These are phyloP conservation scores for Thelaira solivaga DNA, from an alignment of 2,888 invertebrate genomes.

Conservation along the genomic window DNA sequence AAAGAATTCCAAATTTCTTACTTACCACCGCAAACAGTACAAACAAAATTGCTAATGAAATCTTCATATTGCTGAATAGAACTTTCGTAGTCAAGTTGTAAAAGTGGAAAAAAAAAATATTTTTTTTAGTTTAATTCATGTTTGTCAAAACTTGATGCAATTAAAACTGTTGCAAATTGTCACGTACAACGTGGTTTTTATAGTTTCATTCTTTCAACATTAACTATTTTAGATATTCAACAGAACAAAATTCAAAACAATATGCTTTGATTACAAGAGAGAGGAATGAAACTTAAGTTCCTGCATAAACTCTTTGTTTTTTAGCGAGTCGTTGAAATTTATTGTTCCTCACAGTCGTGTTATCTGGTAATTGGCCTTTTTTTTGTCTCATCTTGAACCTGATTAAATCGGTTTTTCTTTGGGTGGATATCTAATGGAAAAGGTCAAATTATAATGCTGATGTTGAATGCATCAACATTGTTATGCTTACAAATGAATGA, in stretches of 20 bases:
- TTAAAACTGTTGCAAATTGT: conserved; percentile 47
- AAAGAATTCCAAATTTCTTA: too few relatives aligned
- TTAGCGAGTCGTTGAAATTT: neutral
- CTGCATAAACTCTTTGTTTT: neutral
- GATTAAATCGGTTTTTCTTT: neutral
- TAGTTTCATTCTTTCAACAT: conserved; percentile 57
- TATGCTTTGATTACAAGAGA: neutral
- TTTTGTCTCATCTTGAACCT: too few relatives aligned
- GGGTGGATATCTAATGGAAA: neutral
- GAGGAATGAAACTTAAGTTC: conserved; percentile 11
- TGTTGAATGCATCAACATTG: conserved; percentile 32
- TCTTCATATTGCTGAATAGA: conserved; percentile 71
- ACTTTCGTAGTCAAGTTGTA: neutral
- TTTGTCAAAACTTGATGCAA: conserved; percentile 45
- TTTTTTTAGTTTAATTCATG: conserved; percentile 27
- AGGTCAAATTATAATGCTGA: conserved; percentile 13
- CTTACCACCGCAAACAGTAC: conserved; percentile 74
- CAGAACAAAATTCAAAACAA: conserved; percentile 14
- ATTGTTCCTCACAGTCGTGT: too few relatives aligned
- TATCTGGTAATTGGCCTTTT: too few relatives aligned
- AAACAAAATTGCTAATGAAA: conserved; percentile 71
- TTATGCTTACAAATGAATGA: too few relatives aligned
- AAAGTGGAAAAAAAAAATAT: conserved; percentile 47
- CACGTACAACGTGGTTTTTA: conserved; percentile 56
- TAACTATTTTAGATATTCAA: conserved; percentile 11